A percentile compares a stretch with the other conserved stretches of the same genome.
These are phyloP conservation scores for Frankliniella intonsa DNA, from an alignment of 2,888 invertebrate genomes.

Conservation along the genomic window DNA sequence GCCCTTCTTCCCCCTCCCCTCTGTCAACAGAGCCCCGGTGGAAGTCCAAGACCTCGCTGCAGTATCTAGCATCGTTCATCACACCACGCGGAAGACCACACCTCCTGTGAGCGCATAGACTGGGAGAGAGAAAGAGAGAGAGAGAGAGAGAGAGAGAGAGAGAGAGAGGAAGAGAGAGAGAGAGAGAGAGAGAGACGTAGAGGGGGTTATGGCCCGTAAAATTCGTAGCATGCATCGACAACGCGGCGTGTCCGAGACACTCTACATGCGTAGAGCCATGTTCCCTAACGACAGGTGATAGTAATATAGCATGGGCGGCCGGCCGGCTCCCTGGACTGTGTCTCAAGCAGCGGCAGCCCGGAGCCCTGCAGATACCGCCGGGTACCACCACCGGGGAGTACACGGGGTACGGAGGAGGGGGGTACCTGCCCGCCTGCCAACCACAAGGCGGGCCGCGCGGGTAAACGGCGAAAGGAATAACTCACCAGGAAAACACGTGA, in stretches of 20 bases:
- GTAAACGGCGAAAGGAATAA: neutral
- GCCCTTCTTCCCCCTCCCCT: no score
- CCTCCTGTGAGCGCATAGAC: no score
- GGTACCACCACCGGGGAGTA: neutral
- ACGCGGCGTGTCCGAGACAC: neutral
- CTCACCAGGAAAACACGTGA: neutral
- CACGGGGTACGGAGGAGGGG: no score
- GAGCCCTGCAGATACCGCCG: neutral
- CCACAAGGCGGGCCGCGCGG: no score
- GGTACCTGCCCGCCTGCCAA: no score
- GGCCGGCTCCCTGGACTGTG: no score
- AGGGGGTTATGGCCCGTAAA: conserved; percentile 15
- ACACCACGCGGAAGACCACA: no score
- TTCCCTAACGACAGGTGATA: conserved; percentile 22
- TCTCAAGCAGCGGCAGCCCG: neutral
- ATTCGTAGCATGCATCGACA: neutral
- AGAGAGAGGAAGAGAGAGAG: neutral
- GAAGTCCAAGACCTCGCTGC: no score
- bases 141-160: no score
- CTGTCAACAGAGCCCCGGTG: no score
- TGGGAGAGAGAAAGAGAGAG: no score
- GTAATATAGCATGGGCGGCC: neutral
- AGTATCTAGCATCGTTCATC: no score
- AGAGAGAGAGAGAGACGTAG: neutral
- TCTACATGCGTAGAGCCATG: neutral